These are phyloP conservation scores for Peromyscus polionotus DNA, from an alignment of 2,113 vertebrate genomes.

Conservation along the genomic window DNA sequence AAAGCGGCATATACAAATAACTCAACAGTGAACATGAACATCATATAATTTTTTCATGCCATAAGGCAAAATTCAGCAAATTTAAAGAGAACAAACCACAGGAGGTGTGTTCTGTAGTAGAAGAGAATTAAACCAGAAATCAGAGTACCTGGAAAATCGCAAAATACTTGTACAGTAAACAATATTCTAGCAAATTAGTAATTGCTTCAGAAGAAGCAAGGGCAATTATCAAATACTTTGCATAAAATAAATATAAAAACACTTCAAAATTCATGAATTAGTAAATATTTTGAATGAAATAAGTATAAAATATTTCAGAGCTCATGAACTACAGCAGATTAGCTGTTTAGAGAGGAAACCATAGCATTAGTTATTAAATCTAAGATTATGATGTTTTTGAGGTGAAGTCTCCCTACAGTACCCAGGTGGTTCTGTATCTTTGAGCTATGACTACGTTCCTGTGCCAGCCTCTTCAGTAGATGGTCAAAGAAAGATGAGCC, in stretches of 20 bases:
- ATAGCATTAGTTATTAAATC: not conserved
- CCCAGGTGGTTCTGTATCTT: not conserved
- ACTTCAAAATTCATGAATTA: not conserved
- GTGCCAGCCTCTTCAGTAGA: not conserved
- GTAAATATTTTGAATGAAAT: not conserved
- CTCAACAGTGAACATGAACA: not conserved
- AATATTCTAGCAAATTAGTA: not conserved
- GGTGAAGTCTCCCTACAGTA: not conserved
- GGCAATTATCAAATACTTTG: not conserved
- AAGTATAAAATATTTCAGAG: not conserved
- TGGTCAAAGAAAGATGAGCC: not conserved
- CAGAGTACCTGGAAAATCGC: not conserved
- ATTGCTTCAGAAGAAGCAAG: not conserved
- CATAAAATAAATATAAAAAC: not conserved
- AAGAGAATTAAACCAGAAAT: not conserved
- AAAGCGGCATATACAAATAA: not conserved
- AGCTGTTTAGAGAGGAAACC: not conserved
- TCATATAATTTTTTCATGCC: not conserved
- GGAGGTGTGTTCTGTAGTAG: not conserved
- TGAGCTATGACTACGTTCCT: not conserved
- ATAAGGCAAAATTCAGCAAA: not conserved
- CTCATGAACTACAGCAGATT: not conserved
- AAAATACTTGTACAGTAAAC: not conserved
- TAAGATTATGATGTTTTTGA: not conserved
- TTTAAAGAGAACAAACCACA: not conserved